Evolutionary conservation across 1,140 invertebrate genomes (phyloP), one percentile per base, ranked within the genome.

Genomic region (Ylistrum balloti): DNA sequence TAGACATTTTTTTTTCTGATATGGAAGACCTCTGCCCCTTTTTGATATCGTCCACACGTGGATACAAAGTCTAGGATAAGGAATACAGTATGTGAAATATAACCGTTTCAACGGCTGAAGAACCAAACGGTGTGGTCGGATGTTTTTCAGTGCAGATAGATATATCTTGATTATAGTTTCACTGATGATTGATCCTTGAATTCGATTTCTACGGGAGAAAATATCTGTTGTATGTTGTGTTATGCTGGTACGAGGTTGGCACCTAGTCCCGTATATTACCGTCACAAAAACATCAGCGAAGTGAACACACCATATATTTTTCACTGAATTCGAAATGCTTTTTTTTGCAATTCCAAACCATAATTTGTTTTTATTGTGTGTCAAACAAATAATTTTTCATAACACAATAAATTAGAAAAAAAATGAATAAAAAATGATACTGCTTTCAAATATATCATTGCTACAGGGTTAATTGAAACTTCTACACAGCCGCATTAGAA

Each of bases 131-230:
- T 28, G 5, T 74, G 56, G 15, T 11, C n/a, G n/a, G n/a, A n/a
- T 74, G 9, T 74, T 74, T 74, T 74, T 74, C 56, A 28, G 56
- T 74, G 56, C 22, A 74, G 9, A 74, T n/a, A 74, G 56, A 74
- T 74, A 74, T 28, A 74, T 74, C 17, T n/a, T 74, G 28, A 74
- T 74, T 74, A 28, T 28, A 74, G 9, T 74, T 9, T 74, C 5
- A 22, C 56, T 74, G n/a, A 74, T 74, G 56, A 74, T 74, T 74
- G 56, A 74, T 74, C 20, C 17, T 74, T 74, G 56, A 74, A n/a
- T 74, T 74, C 56, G 56, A 74, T 74, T 74, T 74, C n/a, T 28
- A 74, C 56, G 22, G 56, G 56, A 74, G n/a, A 28, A 28, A 28
- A 74, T 74, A 74, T 74, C n/a, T 74, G n/a, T 1, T 74, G 56